Evolutionary conservation across 2,797 vertebrate genomes (phyloP), one percentile per base, ranked within the genome.

Genomic region (Oreonectes daqikongensis): DNA sequence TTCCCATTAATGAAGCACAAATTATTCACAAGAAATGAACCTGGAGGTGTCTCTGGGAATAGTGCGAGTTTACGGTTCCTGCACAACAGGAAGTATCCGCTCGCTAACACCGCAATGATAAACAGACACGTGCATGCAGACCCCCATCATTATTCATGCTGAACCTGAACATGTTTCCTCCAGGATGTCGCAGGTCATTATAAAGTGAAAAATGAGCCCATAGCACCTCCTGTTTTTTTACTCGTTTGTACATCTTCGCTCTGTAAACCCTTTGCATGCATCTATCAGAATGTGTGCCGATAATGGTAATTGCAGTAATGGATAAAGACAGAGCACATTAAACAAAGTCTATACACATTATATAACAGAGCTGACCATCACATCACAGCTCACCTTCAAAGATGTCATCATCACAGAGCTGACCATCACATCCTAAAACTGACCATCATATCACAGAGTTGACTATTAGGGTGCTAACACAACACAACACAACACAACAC

Each of bases 21-120:
- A 82, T 82, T 60, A 82, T 79, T 81, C 57, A 81, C 42, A 26
- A 69, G 24, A 22, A 42, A 57, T 66, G 30, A 69, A 61, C 66
- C 76, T 81, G 71, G 70, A 75, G 71, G 76, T 70, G 60, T 71
- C 76, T 70, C 64, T 15, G 22, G 17, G 26, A 70, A 44, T 44
- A 38, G 46, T n/a, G 65, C 44, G 32, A 42, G 67, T 50, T 53
- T 52, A 18, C 32, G 55, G 68, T 69, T 72, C 61, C 71, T 64
- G 74, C 50, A 30, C 35, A 30, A 38, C 59, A 18, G 67, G 18
- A 24, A 20, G 40, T 38, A 42, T 42, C 22, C 7, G 44, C 40
- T 50, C 15, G 42, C 30, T 52, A n/a, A 48, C 66, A 17, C 22
- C 12, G 14, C 15, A 26, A 26, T 55, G 48, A 61, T 48, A 52